A percentile compares a stretch with the other conserved stretches of the same genome.
Conservation (phyloP, 2,797 vertebrate genomes). For the Hippopotamyrus pictus region DNA sequence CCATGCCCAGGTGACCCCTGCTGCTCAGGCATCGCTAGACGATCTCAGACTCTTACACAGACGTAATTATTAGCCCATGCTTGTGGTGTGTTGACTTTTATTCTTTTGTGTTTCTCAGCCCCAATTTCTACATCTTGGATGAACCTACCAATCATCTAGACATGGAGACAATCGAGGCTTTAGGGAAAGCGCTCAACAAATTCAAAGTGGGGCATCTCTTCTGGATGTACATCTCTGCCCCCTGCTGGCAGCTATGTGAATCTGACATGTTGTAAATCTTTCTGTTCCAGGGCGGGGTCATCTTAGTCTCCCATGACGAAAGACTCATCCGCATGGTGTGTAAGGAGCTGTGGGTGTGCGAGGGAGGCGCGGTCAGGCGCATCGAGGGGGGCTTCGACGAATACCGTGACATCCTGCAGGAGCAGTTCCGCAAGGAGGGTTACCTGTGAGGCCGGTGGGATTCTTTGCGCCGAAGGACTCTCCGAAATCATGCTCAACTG, state of each 20-base stretch:
- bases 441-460: conserved; percentile 69
- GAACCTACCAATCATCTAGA: conserved; percentile 96
- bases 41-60: background rate
- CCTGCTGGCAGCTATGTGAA: background rate
- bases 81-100: background rate
- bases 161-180: conserved; percentile 95
- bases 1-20: conserved; percentile 78
- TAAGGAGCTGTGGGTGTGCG: conserved; percentile 92
- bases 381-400: conserved; percentile 93
- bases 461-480: background rate
- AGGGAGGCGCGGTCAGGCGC: conserved; percentile 63
- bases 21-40: background rate
- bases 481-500: conserved; percentile 24
- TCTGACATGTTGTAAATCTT: background rate
- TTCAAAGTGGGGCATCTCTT: conserved; percentile 59
- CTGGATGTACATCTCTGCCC: background rate
- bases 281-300: conserved; percentile 74
- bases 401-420: conserved; percentile 87
- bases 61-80: background rate
- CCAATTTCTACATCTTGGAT: conserved; percentile 94
- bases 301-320: conserved; percentile 90
- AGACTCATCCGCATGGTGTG: conserved; percentile 90
- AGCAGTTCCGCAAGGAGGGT: conserved; percentile 91
- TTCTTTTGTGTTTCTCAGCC: conserved; percentile 58
- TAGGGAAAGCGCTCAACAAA: conserved; percentile 81